Evolutionary conservation across 2,888 invertebrate species (phyloP).

Genomic region (Lasius fuliginosus): DNA sequence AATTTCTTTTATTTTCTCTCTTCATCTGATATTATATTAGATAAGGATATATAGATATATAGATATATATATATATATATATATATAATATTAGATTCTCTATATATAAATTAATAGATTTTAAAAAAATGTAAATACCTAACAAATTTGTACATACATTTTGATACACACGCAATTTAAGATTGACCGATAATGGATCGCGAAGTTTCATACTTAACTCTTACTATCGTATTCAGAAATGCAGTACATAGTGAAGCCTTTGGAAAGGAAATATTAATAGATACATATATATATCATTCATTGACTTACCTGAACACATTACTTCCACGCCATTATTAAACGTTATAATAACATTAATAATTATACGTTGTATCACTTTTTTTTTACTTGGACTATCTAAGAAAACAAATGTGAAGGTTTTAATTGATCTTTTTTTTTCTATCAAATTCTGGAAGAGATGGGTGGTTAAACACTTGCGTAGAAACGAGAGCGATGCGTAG

Average conservation of each 20-base stretch:
- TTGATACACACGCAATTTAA: slow-evolving; percentile 75
- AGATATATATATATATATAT: slow-evolving; percentile 14
- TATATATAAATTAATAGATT: slow-evolving; percentile 66
- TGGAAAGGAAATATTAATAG: slow-evolving; percentile 61
- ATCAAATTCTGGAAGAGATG: slow-evolving; percentile 3
- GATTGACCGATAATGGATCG: slow-evolving; percentile 67
- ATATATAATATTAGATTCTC: slow-evolving; percentile 65
- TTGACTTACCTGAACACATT: slow-evolving; percentile 66
- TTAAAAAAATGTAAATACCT: slow-evolving; percentile 71
- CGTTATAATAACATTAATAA: slow-evolving; percentile 9
- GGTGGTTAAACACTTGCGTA: slow-evolving; percentile 26
- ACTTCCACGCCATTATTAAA: slow-evolving; percentile 65
- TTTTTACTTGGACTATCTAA: slow-evolving; percentile 18
- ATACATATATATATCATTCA: background rate
- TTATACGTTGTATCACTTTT: slow-evolving; percentile 38
- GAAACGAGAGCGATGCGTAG: slow-evolving; percentile 48
- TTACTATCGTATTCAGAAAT: slow-evolving; percentile 58
- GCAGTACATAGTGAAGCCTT: slow-evolving; percentile 73
- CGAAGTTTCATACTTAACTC: slow-evolving; percentile 72
- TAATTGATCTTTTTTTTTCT: slow-evolving; percentile 17
- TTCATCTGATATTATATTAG: slow-evolving; percentile 64
- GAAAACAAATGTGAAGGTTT: slow-evolving; percentile 18
- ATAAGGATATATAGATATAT: slow-evolving; percentile 57
- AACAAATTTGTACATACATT: slow-evolving; percentile 77
- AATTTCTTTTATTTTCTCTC: slow-evolving; percentile 70